These are phyloP conservation scores for Pantala flavescens DNA, from an alignment of 1,140 invertebrate genomes.

Conservation along the genomic window DNA sequence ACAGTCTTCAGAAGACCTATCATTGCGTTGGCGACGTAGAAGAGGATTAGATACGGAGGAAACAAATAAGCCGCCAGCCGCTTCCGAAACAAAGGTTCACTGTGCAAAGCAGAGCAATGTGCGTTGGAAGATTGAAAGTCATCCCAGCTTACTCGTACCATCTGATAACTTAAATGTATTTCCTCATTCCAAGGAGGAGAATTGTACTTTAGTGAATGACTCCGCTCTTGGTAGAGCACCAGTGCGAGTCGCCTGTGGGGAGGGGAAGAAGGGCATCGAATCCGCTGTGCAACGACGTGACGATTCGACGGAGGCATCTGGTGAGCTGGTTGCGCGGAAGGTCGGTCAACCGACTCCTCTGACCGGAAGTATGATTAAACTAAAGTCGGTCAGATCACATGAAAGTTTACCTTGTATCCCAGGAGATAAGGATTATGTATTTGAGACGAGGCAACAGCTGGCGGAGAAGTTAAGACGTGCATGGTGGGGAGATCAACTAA, in stretches of 20 bases:
- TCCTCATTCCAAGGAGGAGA: background rate
- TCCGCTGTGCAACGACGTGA: background rate
- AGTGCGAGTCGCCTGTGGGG: slow-evolving; percentile 29
- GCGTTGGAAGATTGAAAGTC: background rate
- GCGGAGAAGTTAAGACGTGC: slow-evolving; percentile 39
- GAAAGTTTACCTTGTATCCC: slow-evolving; percentile 20
- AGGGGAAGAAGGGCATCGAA: background rate
- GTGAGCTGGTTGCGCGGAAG: background rate
- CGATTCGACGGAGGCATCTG: background rate
- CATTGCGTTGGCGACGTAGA: background rate
- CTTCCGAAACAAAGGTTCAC: background rate
- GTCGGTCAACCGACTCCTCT: slow-evolving; percentile 23
- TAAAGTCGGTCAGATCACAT: slow-evolving; percentile 22
- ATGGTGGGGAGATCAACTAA: slow-evolving; percentile 35
- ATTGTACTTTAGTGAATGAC: background rate
- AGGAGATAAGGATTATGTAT: slow-evolving; percentile 37
- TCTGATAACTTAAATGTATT: background rate
- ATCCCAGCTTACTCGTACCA: background rate
- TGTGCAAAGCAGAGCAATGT: background rate
- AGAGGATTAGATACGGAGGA: background rate
- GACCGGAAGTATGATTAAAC: background rate
- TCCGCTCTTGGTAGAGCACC: background rate
- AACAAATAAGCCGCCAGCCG: background rate
- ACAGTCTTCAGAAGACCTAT: background rate
- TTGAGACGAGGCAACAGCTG: slow-evolving; percentile 41